Evolutionary conservation across 2,888 invertebrate species (phyloP).

Genomic region (Drosophila affinis): DNA sequence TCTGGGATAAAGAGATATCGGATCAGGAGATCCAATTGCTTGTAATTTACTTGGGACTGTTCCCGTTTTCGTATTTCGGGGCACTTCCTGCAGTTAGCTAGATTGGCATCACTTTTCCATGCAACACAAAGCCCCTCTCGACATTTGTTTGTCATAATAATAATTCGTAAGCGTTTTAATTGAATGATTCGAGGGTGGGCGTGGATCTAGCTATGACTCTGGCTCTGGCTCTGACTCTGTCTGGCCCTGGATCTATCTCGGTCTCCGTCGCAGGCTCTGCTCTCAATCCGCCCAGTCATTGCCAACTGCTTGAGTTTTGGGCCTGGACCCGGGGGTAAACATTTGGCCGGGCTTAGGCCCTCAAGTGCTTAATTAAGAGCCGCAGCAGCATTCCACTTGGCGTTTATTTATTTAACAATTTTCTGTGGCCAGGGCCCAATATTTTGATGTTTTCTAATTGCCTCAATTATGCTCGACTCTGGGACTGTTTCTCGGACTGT

Average conservation of each 20-base stretch:
- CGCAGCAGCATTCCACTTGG: conserved; percentile 54
- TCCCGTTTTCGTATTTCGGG: conserved; percentile 14
- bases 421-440: conserved; percentile 56
- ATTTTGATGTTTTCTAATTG: conserved; percentile 79
- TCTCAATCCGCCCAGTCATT: conserved; percentile 57
- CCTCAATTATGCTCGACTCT: conserved; percentile 68
- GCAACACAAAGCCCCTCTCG: conserved; percentile 53
- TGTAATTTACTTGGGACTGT: conserved; percentile 56
- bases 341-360: conserved; percentile 53
- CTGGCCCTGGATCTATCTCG: neutral
- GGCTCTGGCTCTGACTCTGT: neutral
- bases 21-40: conserved; percentile 63
- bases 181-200: conserved; percentile 76
- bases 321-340: conserved; percentile 63
- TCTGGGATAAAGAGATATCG: conserved; percentile 47
- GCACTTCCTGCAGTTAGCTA: conserved; percentile 64
- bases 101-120: conserved; percentile 69
- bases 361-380: conserved; percentile 78
- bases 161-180: conserved; percentile 77
- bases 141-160: conserved; percentile 73
- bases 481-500: conserved; percentile 24
- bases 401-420: conserved; percentile 73
- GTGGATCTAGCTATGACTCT: conserved; percentile 39
- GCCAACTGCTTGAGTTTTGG: conserved; percentile 57
- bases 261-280: conserved; percentile 22